Evolutionary conservation across 64 coral and sea anemone genomes (phyloP).

Genomic region (Exaiptasia diaphana): DNA sequence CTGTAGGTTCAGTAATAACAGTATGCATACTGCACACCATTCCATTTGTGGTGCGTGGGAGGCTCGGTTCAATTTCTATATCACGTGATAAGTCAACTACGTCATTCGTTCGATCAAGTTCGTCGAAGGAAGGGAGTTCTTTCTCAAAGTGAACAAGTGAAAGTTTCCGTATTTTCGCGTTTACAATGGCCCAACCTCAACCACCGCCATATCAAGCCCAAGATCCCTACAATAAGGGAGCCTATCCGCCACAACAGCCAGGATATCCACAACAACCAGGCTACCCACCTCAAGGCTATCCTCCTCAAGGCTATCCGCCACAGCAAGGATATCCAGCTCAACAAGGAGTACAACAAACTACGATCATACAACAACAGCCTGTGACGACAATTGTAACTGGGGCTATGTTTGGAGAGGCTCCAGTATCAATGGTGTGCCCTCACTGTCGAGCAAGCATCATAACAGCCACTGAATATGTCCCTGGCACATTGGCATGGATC

Average conservation of each 20-base stretch:
- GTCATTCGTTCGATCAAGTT: no score
- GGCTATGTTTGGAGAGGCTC: constrained; percentile 45
- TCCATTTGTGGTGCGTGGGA: no score
- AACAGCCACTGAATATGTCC: constrained; percentile 50
- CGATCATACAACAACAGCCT: constrained; percentile 63
- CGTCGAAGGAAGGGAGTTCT: no score
- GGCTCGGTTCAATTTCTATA: no score
- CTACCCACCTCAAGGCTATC: background rate
- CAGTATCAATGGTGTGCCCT: constrained; percentile 58
- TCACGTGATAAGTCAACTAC: no score
- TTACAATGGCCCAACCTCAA: no score
- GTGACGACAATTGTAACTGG: constrained; percentile 12
- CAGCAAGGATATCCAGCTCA: background rate
- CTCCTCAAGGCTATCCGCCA: background rate
- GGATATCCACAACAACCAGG: background rate
- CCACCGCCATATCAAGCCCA: constrained; percentile 1
- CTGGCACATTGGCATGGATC: constrained; percentile 74
- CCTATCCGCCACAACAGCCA: background rate
- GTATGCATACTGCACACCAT: no score
- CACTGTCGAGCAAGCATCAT: constrained; percentile 70
- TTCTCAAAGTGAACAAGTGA: no score
- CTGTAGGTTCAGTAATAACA: no score
- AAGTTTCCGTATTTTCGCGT: no score
- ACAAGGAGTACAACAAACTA: background rate
- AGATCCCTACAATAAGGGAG: background rate